A percentile compares a stretch with the other conserved stretches of the same genome.
phyloP scores from a whole-genome alignment of 2,113 vertebrate species.

The Colius striatus region DNA sequence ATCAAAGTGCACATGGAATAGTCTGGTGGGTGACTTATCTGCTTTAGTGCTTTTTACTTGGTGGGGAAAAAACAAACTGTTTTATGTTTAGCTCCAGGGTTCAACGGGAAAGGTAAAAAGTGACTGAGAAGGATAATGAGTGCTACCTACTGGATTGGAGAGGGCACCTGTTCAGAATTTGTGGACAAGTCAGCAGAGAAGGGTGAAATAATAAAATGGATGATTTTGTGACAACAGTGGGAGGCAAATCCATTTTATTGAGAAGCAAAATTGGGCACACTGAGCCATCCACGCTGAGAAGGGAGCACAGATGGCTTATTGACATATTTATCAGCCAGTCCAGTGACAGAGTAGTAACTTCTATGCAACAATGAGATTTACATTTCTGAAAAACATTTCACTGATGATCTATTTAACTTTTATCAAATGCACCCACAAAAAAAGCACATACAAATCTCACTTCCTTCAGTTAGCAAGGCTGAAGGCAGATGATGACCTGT shows the following conservation, averaged over 20 bases:
- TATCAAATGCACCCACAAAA: not conserved
- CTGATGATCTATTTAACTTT: not conserved
- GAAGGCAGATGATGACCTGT: not conserved
- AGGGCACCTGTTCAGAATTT: not conserved
- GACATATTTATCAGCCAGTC: not conserved
- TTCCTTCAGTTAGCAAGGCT: not conserved
- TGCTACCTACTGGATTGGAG: not conserved
- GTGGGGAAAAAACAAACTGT: not conserved
- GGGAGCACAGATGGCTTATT: conserved; percentile 14
- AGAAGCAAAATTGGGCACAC: not conserved
- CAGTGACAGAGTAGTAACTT: not conserved
- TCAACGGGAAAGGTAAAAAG: not conserved
- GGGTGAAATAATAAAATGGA: not conserved
- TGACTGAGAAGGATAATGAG: not conserved
- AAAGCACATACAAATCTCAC: not conserved
- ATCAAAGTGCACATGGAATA: not conserved
- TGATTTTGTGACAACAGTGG: not conserved
- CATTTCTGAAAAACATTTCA: not conserved
- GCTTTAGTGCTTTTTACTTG: not conserved
- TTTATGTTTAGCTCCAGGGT: not conserved
- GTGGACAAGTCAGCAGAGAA: not conserved
- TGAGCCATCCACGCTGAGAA: not conserved
- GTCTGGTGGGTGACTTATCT: not conserved
- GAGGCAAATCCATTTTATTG: not conserved
- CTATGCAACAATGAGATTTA: not conserved